Percentiles rank a stretch among this genome's conserved stretches.
Conservation (phyloP, 2,797 vertebrate genomes). For the Scleropages formosus region DNA sequence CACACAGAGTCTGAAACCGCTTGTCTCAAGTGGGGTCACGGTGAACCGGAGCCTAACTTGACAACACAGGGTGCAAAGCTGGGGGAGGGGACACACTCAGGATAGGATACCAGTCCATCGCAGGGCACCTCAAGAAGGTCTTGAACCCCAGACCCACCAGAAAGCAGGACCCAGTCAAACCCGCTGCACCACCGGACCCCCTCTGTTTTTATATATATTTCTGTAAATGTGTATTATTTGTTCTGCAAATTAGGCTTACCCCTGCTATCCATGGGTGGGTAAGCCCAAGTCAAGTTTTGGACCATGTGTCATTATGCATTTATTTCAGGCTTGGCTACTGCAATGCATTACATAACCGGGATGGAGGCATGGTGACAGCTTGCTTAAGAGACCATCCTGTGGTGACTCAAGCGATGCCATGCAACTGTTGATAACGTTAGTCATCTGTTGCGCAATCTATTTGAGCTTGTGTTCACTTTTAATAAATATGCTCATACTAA, state of each 20-base stretch:
- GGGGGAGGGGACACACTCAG: too few relatives aligned
- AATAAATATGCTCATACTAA: constrained; percentile 20
- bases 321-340: constrained; percentile 8
- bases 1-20: too few relatives aligned
- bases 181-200: too few relatives aligned
- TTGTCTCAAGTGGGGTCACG: too few relatives aligned
- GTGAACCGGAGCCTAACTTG: too few relatives aligned
- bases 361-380: neutral
- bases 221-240: too few relatives aligned
- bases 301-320: constrained; percentile 8
- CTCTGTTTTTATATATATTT: neutral
- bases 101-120: too few relatives aligned
- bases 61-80: too few relatives aligned
- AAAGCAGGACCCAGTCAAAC: too few relatives aligned
- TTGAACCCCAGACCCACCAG: too few relatives aligned
- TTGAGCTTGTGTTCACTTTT: constrained; percentile 9
- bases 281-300: neutral
- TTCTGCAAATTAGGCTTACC: neutral
- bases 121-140: too few relatives aligned
- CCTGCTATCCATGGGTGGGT: neutral
- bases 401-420: constrained; percentile 16
- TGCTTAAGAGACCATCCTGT: constrained; percentile 25
- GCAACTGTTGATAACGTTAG: constrained; percentile 16
- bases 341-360: constrained; percentile 13
- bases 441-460: constrained; percentile 12